Conservation (phyloP, 1,140 invertebrate genomes). For the Lasaia peninsularis region DNA sequence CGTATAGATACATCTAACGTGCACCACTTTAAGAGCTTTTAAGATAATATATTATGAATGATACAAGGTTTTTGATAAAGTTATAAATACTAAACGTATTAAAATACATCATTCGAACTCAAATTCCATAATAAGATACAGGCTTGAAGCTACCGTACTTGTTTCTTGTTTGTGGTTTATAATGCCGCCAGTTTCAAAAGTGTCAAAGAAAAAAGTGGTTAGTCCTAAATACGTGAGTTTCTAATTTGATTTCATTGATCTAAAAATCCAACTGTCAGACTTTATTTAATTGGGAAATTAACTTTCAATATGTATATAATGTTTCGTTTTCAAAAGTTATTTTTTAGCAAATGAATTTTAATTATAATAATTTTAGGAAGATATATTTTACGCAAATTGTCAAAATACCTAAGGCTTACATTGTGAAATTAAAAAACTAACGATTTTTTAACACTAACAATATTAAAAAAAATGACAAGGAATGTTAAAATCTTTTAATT, state of each 20-base stretch:
- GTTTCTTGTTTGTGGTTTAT: neutral
- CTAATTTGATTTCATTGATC: neutral
- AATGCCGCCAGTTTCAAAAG: neutral
- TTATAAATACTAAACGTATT: neutral
- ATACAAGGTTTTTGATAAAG: neutral
- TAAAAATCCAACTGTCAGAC: neutral
- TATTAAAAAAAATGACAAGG: too few relatives aligned
- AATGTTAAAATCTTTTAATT: too few relatives aligned
- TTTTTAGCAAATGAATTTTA: too few relatives aligned
- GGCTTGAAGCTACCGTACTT: neutral
- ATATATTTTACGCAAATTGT: too few relatives aligned
- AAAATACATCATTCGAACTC: neutral
- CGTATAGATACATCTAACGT: neutral
- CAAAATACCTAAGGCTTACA: too few relatives aligned
- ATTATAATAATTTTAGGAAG: too few relatives aligned
- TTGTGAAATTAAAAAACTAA: too few relatives aligned
- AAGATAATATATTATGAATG: constrained; percentile 3
- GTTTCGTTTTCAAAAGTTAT: too few relatives aligned
- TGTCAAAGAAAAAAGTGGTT: neutral
- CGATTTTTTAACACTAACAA: too few relatives aligned
- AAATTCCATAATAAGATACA: constrained; percentile 9
- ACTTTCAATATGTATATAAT: neutral
- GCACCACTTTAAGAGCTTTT: constrained; percentile 5
- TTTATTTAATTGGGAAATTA: neutral
- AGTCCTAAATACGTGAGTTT: neutral